A percentile compares a stretch with the other conserved stretches of the same genome.
Conservation (phyloP, 2,113 vertebrate species). For the Platichthys flesus region DNA sequence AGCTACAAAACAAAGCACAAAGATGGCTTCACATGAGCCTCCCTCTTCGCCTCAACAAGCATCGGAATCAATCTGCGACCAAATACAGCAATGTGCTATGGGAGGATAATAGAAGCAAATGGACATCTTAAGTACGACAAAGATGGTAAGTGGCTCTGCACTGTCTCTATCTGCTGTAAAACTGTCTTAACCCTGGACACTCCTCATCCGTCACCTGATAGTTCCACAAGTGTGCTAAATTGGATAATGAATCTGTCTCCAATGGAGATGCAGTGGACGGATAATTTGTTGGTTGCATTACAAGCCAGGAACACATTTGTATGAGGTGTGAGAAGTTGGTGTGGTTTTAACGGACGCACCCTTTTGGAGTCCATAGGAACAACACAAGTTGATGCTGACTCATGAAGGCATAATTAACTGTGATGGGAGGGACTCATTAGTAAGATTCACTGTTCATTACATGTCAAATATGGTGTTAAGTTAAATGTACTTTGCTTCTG, state of each 20-base stretch:
- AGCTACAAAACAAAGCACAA: conserved; percentile 33
- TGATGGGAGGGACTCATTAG: not conserved
- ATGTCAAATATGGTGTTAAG: not conserved
- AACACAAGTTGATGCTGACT: conserved; percentile 20
- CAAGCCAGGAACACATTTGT: conserved; percentile 48
- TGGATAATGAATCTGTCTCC: conserved; percentile 72
- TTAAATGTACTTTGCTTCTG: not conserved
- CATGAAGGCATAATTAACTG: conserved; percentile 15
- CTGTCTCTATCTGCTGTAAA: conserved; percentile 56
- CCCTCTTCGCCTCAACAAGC: conserved; percentile 15
- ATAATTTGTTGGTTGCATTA: conserved; percentile 73
- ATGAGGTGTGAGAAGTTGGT: conserved; percentile 46
- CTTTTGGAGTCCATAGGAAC: conserved; percentile 45
- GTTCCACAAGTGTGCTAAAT: conserved; percentile 58
- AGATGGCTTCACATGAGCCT: not conserved
- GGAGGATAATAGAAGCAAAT: conserved; percentile 40
- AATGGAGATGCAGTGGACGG: conserved; percentile 61
- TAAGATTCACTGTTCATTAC: not conserved
- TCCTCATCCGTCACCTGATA: conserved; percentile 66
- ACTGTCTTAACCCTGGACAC: conserved; percentile 52
- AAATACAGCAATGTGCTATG: conserved; percentile 10
- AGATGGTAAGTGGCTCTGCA: conserved; percentile 29
- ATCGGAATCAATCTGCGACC: conserved; percentile 15
- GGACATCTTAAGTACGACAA: conserved; percentile 50
- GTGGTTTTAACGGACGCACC: conserved; percentile 49